A percentile compares a stretch with the other conserved stretches of the same genome.
Evolutionary conservation across 2,888 invertebrate genomes (phyloP).

Genomic region (Melanostoma mellinum): DNA sequence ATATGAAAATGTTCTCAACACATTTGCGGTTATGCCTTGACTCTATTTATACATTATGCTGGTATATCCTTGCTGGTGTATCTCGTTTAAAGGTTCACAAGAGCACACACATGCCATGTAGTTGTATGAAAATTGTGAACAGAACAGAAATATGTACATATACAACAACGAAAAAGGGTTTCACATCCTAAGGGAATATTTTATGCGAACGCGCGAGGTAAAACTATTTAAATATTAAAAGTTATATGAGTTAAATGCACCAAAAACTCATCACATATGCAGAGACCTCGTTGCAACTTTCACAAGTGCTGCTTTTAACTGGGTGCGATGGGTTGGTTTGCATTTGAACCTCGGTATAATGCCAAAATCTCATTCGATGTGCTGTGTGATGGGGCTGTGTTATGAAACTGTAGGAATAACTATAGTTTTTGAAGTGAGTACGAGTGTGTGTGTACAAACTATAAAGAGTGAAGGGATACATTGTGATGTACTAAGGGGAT

Average conservation of each 20-base stretch:
- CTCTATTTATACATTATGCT: slow-evolving; percentile 8
- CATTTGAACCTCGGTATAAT: slow-evolving; percentile 40
- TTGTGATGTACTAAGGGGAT: slow-evolving; percentile 44
- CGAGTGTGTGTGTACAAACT: slow-evolving; percentile 22
- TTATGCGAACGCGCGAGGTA: slow-evolving; percentile 69
- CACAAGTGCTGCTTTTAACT: slow-evolving; percentile 28
- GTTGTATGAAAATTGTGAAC: too few relatives aligned
- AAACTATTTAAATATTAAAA: slow-evolving; percentile 72
- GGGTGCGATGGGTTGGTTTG: slow-evolving; percentile 18
- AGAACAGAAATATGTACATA: not conserved
- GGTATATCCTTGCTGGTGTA: slow-evolving; percentile 28
- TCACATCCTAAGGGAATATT: slow-evolving; percentile 67
- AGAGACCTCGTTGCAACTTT: slow-evolving; percentile 65
- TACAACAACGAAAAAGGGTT: slow-evolving; percentile 43
- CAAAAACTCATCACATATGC: slow-evolving; percentile 71
- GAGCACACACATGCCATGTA: not conserved
- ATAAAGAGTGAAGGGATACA: slow-evolving; percentile 57
- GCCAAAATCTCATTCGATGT: slow-evolving; percentile 36
- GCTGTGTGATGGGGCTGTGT: slow-evolving; percentile 30
- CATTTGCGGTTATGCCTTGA: slow-evolving; percentile 44
- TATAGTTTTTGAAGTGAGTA: slow-evolving; percentile 55
- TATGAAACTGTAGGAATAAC: slow-evolving; percentile 68
- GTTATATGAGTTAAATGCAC: slow-evolving; percentile 72
- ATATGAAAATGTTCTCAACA: slow-evolving; percentile 44
- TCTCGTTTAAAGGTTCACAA: slow-evolving; percentile 53